A percentile compares a stretch with the other conserved stretches of the same genome.
Conservation (phyloP, 2,113 vertebrate genomes). For the Oceanites oceanicus region DNA sequence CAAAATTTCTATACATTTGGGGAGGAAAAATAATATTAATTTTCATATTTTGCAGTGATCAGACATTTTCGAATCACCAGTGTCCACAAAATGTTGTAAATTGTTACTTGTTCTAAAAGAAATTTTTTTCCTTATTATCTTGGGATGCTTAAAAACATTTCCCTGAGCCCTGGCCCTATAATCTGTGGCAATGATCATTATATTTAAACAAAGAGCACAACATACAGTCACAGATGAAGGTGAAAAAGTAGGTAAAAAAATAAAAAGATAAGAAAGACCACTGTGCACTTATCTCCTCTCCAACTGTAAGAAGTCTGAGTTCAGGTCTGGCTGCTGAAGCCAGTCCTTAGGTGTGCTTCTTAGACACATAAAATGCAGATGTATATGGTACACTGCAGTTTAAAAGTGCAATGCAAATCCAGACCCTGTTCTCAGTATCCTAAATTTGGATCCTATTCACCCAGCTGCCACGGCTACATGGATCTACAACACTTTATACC, state of each 20-base stretch:
- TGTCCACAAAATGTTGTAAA: background rate
- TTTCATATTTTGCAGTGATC: slow-evolving; percentile 19
- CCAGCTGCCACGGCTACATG: background rate
- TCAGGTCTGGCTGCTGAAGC: background rate
- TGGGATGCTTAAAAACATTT: background rate
- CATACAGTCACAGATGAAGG: background rate
- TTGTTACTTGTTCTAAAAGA: slow-evolving; percentile 1
- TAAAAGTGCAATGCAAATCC: background rate
- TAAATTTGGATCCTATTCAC: background rate
- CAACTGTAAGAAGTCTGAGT: background rate
- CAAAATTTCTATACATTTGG: slow-evolving; percentile 35
- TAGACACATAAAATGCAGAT: background rate
- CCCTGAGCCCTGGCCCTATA: background rate
- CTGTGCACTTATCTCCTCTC: background rate
- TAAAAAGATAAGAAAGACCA: background rate
- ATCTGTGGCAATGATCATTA: background rate
- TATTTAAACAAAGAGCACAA: background rate
- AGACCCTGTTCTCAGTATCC: background rate
- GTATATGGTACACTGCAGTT: background rate
- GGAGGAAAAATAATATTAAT: background rate
- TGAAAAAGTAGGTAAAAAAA: background rate
- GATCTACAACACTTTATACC: background rate
- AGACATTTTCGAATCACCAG: slow-evolving; percentile 26
- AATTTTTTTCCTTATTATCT: background rate
- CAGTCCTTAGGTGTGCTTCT: background rate